phyloP scores from a whole-genome alignment of 2,113 vertebrate species.

The Labeo rohita region DNA sequence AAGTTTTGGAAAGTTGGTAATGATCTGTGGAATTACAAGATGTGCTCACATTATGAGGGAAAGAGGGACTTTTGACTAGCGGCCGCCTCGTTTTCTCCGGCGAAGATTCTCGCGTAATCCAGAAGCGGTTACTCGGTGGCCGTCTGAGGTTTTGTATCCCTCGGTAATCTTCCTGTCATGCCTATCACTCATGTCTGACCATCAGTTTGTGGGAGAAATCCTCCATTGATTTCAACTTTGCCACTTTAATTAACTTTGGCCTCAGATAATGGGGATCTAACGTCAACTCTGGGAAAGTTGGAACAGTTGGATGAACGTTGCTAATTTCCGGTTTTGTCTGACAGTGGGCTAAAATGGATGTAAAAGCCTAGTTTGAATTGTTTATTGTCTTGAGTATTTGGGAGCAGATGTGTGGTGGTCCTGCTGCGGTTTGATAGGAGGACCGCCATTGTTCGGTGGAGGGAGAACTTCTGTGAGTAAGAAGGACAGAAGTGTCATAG shows the following conservation, averaged over 20 bases:
- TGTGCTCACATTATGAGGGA: conserved; percentile 61
- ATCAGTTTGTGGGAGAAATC: conserved; percentile 73
- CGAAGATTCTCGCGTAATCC: conserved; percentile 71
- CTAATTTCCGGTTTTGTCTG: conserved; percentile 66
- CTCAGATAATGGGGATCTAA: conserved; percentile 79
- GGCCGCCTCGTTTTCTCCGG: conserved; percentile 29
- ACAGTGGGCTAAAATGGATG: conserved; percentile 77
- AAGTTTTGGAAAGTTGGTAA: conserved; percentile 84
- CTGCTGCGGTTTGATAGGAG: conserved; percentile 75
- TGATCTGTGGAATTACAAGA: conserved; percentile 82
- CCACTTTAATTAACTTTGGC: conserved; percentile 83
- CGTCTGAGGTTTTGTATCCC: conserved; percentile 75
- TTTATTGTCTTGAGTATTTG: conserved; percentile 80
- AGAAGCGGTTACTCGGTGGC: conserved; percentile 63
- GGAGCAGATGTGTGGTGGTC: conserved; percentile 70
- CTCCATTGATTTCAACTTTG: conserved; percentile 76
- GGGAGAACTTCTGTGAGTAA: conserved; percentile 69
- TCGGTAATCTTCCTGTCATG: conserved; percentile 80
- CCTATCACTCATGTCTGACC: conserved; percentile 71
- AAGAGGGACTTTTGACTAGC: conserved; percentile 65
- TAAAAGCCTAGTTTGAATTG: conserved; percentile 73
- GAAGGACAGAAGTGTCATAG: conserved; percentile 71
- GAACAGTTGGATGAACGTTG: conserved; percentile 66
- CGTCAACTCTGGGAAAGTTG: conserved; percentile 70
- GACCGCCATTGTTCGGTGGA: conserved; percentile 69